These are phyloP conservation scores for Atta colombica DNA, from an alignment of 1,140 invertebrate species.

Conservation along the genomic window DNA sequence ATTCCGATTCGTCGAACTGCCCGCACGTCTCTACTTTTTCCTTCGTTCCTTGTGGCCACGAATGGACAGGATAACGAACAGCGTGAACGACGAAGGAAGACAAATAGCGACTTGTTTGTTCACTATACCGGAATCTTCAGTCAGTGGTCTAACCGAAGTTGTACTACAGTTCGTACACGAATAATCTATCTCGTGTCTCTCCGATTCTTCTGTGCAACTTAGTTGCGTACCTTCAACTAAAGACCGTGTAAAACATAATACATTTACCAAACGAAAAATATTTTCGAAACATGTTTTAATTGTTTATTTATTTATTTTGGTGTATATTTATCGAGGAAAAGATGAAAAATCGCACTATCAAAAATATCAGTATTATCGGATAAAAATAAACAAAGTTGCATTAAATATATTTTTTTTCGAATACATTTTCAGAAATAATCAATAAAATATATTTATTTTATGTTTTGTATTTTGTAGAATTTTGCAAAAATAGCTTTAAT, in stretches of 20 bases:
- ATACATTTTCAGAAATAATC: constrained; percentile 7
- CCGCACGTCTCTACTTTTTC: constrained; percentile 30
- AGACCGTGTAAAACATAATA: not conserved
- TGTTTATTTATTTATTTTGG: not conserved
- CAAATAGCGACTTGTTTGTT: constrained; percentile 60
- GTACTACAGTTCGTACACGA: not conserved
- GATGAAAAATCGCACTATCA: not conserved
- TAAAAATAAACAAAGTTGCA: not conserved
- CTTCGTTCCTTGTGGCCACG: constrained; percentile 12
- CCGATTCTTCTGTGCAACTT: not conserved
- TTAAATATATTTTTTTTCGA: constrained; percentile 1
- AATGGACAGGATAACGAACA: constrained; percentile 58
- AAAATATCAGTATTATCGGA: not conserved
- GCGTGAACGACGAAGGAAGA: constrained; percentile 54
- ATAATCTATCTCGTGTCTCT: not conserved
- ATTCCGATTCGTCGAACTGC: constrained; percentile 56
- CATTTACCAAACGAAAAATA: not conserved
- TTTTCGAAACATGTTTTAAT: not conserved
- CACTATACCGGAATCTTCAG: constrained; percentile 32
- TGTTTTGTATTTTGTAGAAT: not conserved
- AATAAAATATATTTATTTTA: not conserved
- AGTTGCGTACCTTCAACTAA: not conserved
- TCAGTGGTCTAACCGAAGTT: constrained; percentile 14
- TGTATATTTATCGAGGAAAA: not conserved
- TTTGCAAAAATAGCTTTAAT: not conserved